Evolutionary conservation across 2,888 invertebrate genomes (phyloP).

Genomic region (Anagyrus pseudococci): DNA sequence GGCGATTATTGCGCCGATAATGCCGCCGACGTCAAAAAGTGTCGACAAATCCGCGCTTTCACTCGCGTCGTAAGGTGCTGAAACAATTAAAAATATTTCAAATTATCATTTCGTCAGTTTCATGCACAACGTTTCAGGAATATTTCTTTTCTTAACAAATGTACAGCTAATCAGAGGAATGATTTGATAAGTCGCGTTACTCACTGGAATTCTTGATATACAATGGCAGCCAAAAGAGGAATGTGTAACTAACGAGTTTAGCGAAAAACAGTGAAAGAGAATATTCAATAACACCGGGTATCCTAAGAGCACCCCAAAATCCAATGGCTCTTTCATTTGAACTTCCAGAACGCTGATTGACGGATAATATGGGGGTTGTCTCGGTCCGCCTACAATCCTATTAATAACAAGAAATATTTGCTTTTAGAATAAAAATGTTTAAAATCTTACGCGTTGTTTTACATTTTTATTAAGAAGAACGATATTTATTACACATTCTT

Average conservation of each 20-base stretch:
- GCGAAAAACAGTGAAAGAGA: constrained; percentile 93
- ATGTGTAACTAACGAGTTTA: constrained; percentile 96
- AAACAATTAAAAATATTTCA: constrained; percentile 2
- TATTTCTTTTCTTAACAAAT: background rate
- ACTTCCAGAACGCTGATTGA: constrained; percentile 44
- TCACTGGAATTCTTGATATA: constrained; percentile 87
- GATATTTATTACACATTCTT: background rate
- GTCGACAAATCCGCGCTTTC: constrained; percentile 75
- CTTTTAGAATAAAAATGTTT: too few relatives aligned
- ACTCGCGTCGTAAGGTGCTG: constrained; percentile 24
- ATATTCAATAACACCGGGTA: constrained; percentile 94
- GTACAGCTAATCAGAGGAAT: background rate
- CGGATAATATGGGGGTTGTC: constrained; percentile 58
- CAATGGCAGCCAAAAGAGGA: constrained; percentile 93
- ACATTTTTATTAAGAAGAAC: background rate
- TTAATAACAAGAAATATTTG: too few relatives aligned
- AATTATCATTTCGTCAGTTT: background rate
- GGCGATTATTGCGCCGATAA: constrained; percentile 86
- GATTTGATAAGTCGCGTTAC: too few relatives aligned
- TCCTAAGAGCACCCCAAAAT: constrained; percentile 76
- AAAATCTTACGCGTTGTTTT: too few relatives aligned
- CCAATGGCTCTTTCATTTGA: constrained; percentile 71
- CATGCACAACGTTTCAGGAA: too few relatives aligned
- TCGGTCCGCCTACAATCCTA: constrained; percentile 49
- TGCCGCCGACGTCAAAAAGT: constrained; percentile 90